Percentiles rank a stretch among this genome's conserved stretches.
Conservation (phyloP, 2,113 vertebrate species). For the Daubentonia madagascariensis region DNA sequence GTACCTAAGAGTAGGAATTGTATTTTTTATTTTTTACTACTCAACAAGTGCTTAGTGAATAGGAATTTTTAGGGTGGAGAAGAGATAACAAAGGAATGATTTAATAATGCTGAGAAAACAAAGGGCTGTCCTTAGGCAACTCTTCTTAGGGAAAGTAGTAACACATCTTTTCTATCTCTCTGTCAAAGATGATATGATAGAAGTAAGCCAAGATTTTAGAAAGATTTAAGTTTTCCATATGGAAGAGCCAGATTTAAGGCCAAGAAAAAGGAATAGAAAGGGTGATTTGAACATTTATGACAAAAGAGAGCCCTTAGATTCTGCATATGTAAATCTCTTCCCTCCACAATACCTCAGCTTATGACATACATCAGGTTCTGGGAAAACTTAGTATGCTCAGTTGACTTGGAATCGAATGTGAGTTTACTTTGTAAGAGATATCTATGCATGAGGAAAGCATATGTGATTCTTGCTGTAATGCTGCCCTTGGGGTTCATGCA, state of each 20-base stretch:
- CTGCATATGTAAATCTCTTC: not conserved
- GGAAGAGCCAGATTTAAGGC: constrained; percentile 8
- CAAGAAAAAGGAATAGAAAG: not conserved
- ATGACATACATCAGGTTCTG: not conserved
- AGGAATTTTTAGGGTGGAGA: constrained; percentile 35
- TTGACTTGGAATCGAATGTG: not conserved
- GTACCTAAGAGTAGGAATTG: not conserved
- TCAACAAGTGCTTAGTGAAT: not conserved
- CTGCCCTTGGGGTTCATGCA: not conserved
- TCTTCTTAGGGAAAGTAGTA: not conserved
- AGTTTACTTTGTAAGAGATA: not conserved
- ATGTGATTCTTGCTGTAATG: not conserved
- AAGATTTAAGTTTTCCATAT: constrained; percentile 54
- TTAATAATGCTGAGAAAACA: constrained; percentile 27
- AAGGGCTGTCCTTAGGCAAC: not conserved
- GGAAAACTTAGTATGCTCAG: not conserved
- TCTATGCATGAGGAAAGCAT: not conserved
- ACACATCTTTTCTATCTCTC: not conserved
- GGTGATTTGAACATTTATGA: constrained; percentile 37
- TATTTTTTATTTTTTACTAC: not conserved
- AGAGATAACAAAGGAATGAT: constrained; percentile 40
- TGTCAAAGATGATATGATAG: not conserved
- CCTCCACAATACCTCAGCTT: not conserved
- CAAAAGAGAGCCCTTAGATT: not conserved
- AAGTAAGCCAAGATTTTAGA: constrained; percentile 5